These are phyloP conservation scores for Furcula furcula DNA, from an alignment of 2,888 invertebrate species.

Conservation along the genomic window DNA sequence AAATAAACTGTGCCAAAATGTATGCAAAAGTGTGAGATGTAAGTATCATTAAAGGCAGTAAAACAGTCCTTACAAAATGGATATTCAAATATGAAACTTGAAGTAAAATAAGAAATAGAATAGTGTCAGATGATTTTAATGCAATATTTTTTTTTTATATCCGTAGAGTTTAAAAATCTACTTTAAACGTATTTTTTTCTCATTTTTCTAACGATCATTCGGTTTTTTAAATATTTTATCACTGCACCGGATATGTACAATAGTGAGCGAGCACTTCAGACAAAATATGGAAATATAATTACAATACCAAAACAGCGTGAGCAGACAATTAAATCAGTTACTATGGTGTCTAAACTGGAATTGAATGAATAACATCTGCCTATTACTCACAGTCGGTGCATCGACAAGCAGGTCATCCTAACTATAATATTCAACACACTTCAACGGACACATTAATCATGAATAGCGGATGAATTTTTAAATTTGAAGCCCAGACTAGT, in stretches of 20 bases:
- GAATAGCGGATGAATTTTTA: conserved; percentile 45
- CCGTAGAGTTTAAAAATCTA: no score
- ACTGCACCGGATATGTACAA: conserved; percentile 11
- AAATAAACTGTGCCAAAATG: no score
- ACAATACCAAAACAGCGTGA: conserved; percentile 5
- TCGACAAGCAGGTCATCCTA: conserved; percentile 69
- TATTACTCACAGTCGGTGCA: conserved; percentile 64
- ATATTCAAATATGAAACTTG: no score
- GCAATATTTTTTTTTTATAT: no score
- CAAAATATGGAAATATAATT: conserved; percentile 3
- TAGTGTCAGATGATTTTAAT: no score
- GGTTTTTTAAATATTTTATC: not conserved
- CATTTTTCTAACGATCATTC: no score
- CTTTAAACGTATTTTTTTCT: no score
- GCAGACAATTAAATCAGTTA: conserved; percentile 43
- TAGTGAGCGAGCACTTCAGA: not conserved
- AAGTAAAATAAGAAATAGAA: no score
- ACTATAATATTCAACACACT: conserved; percentile 50
- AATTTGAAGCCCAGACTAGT: conserved; percentile 27
- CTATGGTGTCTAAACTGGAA: conserved; percentile 42
- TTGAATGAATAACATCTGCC: conserved; percentile 64
- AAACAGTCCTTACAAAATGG: no score
- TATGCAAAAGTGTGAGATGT: no score
- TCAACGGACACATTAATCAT: conserved; percentile 61
- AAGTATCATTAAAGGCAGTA: no score